Conservation (phyloP, 92 coral and sea anemone genomes). For the Pocillopora meandrina region DNA sequence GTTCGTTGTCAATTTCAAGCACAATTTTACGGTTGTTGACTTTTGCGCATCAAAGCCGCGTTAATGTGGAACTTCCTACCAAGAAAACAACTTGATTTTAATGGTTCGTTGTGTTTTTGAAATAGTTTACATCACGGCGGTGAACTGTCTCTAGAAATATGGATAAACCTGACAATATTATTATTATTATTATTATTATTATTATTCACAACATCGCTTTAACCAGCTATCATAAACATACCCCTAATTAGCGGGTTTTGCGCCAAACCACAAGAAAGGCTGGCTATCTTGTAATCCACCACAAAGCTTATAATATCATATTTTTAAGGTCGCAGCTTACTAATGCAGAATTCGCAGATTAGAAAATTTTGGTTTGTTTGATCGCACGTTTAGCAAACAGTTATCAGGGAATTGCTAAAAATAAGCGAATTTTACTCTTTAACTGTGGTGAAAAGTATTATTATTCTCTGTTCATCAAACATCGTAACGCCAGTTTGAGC, state of each 20-base stretch:
- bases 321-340: neutral
- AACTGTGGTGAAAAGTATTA: neutral
- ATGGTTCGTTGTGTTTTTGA: neutral
- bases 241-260: no score
- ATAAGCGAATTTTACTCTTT: neutral
- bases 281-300: neutral
- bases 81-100: neutral
- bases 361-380: neutral
- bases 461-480: neutral
- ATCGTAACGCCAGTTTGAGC: neutral
- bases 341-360: neutral
- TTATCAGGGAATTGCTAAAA: constrained; percentile 3
- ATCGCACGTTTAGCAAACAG: neutral
- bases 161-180: no score
- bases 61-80: neutral
- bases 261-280: no score
- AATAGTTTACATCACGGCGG: neutral
- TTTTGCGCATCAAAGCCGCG: neutral
- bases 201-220: neutral
- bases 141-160: no score
- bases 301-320: neutral
- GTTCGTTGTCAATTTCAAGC: neutral
- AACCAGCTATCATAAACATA: neutral
- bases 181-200: no score
- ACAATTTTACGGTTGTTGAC: neutral